Percentiles rank a stretch among this genome's conserved stretches.
Conservation (phyloP, 1,140 invertebrate species). For the Drosophila asahinai region DNA sequence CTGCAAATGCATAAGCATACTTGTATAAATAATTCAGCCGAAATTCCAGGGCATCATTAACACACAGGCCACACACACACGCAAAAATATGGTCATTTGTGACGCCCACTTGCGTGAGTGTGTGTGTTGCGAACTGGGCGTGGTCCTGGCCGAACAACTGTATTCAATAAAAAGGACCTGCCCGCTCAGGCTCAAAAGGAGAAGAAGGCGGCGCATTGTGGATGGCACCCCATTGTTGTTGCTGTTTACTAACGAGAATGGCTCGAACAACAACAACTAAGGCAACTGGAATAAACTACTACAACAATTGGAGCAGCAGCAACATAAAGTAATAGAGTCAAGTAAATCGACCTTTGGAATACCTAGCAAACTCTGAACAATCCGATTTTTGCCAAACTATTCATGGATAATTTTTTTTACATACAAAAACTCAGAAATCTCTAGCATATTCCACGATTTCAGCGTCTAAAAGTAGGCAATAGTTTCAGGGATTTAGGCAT, state of each 20-base stretch:
- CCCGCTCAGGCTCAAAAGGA: constrained; percentile 7
- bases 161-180: constrained; percentile 56
- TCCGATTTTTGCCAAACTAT: no score
- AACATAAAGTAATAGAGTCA: neutral
- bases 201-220: constrained; percentile 17
- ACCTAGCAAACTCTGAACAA: neutral
- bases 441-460: neutral
- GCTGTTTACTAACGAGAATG: constrained; percentile 31
- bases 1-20: constrained; percentile 52
- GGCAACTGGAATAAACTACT: neutral
- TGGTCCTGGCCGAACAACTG: constrained; percentile 43
- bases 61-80: constrained; percentile 30
- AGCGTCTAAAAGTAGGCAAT: neutral
- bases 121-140: constrained; percentile 37
- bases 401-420: no score
- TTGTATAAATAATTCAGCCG: constrained; percentile 55
- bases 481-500: neutral
- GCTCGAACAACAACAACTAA: constrained; percentile 1
- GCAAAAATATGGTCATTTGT: constrained; percentile 8
- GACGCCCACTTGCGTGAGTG: constrained; percentile 54
- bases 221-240: constrained; percentile 17
- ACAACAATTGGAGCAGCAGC: constrained; percentile 12
- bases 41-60: constrained; percentile 61
- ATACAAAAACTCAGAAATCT: neutral
- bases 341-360: neutral